Conservation (phyloP, 2,888 invertebrate genomes). For the Troglohyphantes excavatus region DNA sequence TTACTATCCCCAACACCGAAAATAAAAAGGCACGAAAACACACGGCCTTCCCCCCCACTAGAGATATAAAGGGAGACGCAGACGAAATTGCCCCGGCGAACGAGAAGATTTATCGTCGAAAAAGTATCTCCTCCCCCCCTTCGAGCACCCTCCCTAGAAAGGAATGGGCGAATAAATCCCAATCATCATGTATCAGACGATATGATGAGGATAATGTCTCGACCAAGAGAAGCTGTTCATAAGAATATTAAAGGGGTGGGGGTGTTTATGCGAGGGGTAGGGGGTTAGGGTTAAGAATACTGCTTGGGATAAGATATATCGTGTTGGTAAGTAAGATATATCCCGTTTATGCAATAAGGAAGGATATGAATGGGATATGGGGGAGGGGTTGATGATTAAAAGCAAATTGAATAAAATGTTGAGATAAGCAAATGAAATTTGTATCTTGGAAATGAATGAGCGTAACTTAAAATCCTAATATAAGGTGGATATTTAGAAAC, state of each 20-base stretch:
- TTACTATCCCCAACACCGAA: background rate
- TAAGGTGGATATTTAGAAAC: no score
- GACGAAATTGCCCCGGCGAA: slow-evolving; percentile 17
- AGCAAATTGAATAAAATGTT: no score
- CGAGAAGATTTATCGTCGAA: slow-evolving; percentile 24
- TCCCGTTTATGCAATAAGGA: no score
- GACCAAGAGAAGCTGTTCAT: background rate
- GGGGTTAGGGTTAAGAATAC: no score
- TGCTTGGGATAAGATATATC: no score
- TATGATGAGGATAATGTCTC: background rate
- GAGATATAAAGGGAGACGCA: background rate
- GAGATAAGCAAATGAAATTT: no score
- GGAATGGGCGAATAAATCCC: slow-evolving; percentile 27
- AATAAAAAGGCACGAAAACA: background rate
- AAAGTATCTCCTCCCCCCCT: slow-evolving; percentile 9
- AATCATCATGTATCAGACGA: slow-evolving; percentile 43
- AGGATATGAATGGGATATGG: no score
- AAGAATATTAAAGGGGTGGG: background rate
- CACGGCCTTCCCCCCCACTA: background rate
- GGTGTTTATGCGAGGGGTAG: background rate
- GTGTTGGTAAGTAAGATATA: no score
- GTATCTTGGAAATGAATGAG: no score
- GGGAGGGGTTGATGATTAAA: no score
- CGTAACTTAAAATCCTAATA: no score
- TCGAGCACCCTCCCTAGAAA: background rate